Percentiles rank a stretch among this genome's conserved stretches.
Conservation (phyloP, 2,113 vertebrate genomes). For the Merops nubicus region DNA sequence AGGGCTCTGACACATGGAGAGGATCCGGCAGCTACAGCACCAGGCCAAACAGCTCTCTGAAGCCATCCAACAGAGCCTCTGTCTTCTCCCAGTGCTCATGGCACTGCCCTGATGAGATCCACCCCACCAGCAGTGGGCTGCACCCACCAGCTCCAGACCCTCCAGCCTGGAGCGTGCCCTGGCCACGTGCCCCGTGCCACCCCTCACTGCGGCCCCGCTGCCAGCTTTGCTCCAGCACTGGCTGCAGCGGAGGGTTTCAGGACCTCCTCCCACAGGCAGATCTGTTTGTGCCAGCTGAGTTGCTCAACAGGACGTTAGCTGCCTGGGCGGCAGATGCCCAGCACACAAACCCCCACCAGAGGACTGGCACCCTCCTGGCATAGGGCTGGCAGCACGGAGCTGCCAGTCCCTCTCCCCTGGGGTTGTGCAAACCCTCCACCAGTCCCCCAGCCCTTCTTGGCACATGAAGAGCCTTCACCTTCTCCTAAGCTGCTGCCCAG, state of each 20-base stretch:
- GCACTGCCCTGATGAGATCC: background rate
- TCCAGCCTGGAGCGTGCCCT: background rate
- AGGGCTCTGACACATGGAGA: background rate
- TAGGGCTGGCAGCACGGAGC: background rate
- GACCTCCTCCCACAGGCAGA: background rate
- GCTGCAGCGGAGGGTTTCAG: background rate
- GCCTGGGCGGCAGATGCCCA: background rate
- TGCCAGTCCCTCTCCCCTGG: background rate
- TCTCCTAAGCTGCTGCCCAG: background rate
- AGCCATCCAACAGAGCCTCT: background rate
- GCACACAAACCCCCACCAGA: background rate
- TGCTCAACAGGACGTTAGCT: background rate
- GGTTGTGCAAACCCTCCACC: background rate
- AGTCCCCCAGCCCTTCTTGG: background rate
- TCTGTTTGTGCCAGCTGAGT: background rate
- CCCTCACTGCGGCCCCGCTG: accelerated
- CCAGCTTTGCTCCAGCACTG: background rate
- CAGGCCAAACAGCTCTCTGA: background rate
- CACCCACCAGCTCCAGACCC: background rate
- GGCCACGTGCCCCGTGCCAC: accelerated
- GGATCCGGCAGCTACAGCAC: background rate
- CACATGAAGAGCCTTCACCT: background rate
- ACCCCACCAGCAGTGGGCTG: background rate
- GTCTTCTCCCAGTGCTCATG: background rate
- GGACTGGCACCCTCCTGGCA: accelerated